phyloP scores from a whole-genome alignment of 2,797 vertebrate genomes.

The Amphiprion clarkii region DNA sequence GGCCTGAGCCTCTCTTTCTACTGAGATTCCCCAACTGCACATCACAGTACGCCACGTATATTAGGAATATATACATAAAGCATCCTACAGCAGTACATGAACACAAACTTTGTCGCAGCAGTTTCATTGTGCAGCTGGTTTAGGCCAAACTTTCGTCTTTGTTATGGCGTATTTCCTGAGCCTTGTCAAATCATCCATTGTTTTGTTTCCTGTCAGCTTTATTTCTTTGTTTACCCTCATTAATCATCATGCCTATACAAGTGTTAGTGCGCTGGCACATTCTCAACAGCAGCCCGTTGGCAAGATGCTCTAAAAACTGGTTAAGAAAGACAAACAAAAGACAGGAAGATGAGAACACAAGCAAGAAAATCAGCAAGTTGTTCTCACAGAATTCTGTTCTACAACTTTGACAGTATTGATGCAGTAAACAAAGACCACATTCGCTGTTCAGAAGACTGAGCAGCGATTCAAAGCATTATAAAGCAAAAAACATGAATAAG shows the following conservation, averaged over 20 bases:
- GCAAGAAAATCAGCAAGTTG: background rate
- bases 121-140: background rate
- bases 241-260: background rate
- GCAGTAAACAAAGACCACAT: background rate
- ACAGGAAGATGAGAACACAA: background rate
- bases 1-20: slow-evolving; percentile 65
- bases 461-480: background rate
- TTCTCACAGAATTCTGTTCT: background rate
- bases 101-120: background rate
- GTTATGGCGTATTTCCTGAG: background rate
- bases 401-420: background rate
- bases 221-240: background rate
- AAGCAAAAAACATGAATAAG: background rate
- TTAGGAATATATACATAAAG: background rate
- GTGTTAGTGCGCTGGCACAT: background rate
- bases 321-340: background rate
- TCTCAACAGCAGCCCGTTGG: background rate
- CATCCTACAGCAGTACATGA: background rate
- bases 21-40: slow-evolving; percentile 34
- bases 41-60: slow-evolving; percentile 12
- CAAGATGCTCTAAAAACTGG: background rate
- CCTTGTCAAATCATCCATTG: background rate
- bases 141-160: background rate
- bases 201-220: background rate
- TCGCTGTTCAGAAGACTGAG: background rate